Evolutionary conservation across 2,113 vertebrate genomes (phyloP), one percentile per base, ranked within the genome.

Genomic region (Pica pica): DNA sequence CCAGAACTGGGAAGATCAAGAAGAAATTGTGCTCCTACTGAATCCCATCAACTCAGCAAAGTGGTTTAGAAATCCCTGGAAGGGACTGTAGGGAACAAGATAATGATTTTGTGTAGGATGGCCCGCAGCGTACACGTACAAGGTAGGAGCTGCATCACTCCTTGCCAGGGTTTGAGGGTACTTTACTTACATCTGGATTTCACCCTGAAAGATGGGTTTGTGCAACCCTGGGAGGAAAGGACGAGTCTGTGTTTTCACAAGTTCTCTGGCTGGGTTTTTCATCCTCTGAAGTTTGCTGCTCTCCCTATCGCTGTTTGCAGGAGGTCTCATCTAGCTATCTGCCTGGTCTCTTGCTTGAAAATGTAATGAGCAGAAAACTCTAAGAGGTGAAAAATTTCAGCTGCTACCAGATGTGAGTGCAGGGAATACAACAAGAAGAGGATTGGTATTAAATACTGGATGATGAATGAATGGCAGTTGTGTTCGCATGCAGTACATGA

Each of bases 401-500:
- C 20, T 75, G 11, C 39, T 41, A 15, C 21, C 46, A 24, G 33
- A 22, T 10, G 27, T 64, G 60, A 81, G 49, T 33, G 37, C 20
- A 70, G 41, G 20, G 8, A 82, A 19, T 31, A 33, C 3, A 9
- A 17, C 1, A n/a, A 41, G 42, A 33, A 75, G 57, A 79, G 4
- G 6, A 55, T 6, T 44, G 22, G 2, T 44, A 4, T 71, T 42
- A 68, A 68, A 69, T 61, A 23, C 11, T 55, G 64, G 50, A 31
- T 46, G 75, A 35, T 13, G 49, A 74, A 80, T 7, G 56, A 61
- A 53, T 23, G 55, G 41, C 41, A 73, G 20, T 74, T 63, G 10
- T 26, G 28, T 11, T 85, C 67, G 42, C 0, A 0, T 0, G 1
- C 41, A 56, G 17, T 16, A 56, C 37, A 28, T 0, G 2, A 0